phyloP scores from a whole-genome alignment of 2,888 invertebrate genomes.

The Brenthis hecate region DNA sequence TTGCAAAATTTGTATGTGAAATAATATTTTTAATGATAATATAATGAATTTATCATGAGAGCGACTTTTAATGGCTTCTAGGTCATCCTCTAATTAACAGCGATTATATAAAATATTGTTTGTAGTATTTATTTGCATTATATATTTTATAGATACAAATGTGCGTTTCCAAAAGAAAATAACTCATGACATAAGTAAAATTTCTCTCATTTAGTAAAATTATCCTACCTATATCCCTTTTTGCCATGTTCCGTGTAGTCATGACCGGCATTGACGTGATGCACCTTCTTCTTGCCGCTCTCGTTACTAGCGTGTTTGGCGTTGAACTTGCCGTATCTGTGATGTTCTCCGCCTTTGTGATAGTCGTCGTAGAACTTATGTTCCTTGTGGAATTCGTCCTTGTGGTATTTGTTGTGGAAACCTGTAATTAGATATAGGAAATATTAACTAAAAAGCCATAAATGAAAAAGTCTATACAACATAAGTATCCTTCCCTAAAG shows the following conservation, averaged over 20 bases:
- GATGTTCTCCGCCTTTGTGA: conserved; percentile 87
- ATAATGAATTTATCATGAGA: no score
- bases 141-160: no score
- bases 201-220: neutral
- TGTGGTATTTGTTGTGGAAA: conserved; percentile 90
- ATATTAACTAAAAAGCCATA: neutral
- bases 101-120: no score
- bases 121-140: no score
- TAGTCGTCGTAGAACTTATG: conserved; percentile 90
- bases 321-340: conserved; percentile 85
- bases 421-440: conserved; percentile 55
- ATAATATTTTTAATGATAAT: no score
- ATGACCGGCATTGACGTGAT: conserved; percentile 83
- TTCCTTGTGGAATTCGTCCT: conserved; percentile 89
- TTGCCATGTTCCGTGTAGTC: conserved; percentile 84
- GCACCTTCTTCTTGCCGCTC: conserved; percentile 85
- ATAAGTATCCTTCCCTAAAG: no score
- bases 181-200: no score
- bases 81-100: no score
- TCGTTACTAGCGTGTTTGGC: conserved; percentile 85
- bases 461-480: neutral
- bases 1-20: no score
- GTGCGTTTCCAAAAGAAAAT: no score
- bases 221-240: conserved; percentile 79
- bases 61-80: no score